A percentile compares a stretch with the other conserved stretches of the same genome.
These are phyloP conservation scores for Brevipalpus yothersi DNA, from an alignment of 1,140 invertebrate genomes.

Conservation along the genomic window DNA sequence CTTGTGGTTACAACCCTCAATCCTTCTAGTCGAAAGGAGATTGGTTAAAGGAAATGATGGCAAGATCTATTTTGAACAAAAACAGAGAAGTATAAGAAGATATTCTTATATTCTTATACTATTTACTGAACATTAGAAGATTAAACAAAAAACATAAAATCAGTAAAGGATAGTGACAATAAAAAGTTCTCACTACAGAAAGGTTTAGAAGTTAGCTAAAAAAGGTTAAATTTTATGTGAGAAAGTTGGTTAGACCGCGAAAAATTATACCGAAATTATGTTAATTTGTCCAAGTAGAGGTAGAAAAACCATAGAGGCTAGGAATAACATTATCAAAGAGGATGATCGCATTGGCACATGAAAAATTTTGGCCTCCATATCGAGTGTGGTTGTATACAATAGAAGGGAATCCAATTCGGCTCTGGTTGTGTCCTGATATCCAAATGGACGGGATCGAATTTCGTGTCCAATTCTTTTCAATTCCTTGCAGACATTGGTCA, in stretches of 20 bases:
- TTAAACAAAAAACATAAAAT: too few species aligned
- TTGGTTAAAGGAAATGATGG: too few species aligned
- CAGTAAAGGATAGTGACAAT: too few species aligned
- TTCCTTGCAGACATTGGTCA: constrained; percentile 41
- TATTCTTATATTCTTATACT: too few species aligned
- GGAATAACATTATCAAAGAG: not conserved
- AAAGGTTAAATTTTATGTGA: too few species aligned
- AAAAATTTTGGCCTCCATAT: constrained; percentile 41
- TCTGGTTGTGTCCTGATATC: constrained; percentile 42
- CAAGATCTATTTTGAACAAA: too few species aligned
- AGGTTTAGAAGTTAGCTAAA: too few species aligned
- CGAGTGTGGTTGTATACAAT: constrained; percentile 43
- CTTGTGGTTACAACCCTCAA: too few species aligned
- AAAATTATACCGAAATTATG: constrained; percentile 16
- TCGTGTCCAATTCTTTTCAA: constrained; percentile 45
- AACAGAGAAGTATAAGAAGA: too few species aligned
- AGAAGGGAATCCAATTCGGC: constrained; percentile 45
- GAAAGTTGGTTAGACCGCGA: not conserved
- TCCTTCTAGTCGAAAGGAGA: too few species aligned
- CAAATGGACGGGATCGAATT: constrained; percentile 43
- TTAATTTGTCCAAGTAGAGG: constrained; percentile 5
- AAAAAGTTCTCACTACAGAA: too few species aligned
- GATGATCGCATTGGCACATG: constrained; percentile 6
- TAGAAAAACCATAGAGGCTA: not conserved
- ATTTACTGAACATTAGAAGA: too few species aligned